Percentiles rank a stretch among this genome's conserved stretches.
Conservation (phyloP, 2,888 invertebrate genomes). For the Diploptera punctata region DNA sequence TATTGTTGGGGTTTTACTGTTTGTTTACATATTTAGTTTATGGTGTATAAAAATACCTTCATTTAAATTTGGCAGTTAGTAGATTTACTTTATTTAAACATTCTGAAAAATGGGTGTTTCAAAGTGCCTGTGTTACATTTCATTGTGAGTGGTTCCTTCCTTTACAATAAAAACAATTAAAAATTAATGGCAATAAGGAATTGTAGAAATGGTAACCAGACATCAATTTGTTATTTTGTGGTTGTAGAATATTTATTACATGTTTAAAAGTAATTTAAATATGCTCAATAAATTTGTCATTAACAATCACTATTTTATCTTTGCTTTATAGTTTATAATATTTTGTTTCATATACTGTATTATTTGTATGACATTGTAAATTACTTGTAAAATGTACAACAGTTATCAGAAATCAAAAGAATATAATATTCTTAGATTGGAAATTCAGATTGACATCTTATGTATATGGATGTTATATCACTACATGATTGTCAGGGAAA, state of each 20-base stretch:
- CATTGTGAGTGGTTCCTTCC: not conserved
- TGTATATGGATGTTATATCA: no score
- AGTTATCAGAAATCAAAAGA: not conserved
- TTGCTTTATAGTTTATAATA: not conserved
- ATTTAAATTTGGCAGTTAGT: no score
- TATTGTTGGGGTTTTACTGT: no score
- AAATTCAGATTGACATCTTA: no score
- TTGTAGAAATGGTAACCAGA: not conserved
- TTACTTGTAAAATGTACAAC: not conserved
- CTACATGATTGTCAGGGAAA: no score
- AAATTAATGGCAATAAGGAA: not conserved
- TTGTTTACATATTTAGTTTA: no score
- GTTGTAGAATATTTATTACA: not conserved
- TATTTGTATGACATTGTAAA: conserved; percentile 2
- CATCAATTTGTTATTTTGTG: not conserved
- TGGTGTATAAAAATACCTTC: no score
- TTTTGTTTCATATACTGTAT: conserved; percentile 6
- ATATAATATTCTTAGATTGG: no score
- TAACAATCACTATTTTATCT: not conserved
- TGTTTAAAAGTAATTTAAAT: conserved; percentile 3
- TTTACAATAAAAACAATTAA: not conserved
- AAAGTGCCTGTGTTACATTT: conserved; percentile 8
- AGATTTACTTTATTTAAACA: no score
- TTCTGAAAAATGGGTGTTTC: no score
- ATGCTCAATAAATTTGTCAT: conserved; percentile 21